phyloP scores from a whole-genome alignment of 2,888 invertebrate genomes.

The Temnothorax unifasciatus region DNA sequence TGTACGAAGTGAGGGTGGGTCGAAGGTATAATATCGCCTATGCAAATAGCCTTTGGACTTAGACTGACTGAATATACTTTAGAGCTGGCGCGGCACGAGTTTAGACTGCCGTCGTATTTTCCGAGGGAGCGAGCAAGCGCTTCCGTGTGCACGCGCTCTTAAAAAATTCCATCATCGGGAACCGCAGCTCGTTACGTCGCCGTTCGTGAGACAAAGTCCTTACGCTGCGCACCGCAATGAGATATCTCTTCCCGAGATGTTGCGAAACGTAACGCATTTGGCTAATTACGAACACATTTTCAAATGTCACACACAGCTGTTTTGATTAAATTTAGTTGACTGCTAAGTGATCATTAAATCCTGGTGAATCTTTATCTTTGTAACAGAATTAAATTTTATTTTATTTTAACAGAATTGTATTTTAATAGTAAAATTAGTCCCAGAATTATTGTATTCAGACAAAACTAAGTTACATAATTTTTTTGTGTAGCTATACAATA shows the following conservation, averaged over 20 bases:
- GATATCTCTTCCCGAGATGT: constrained; percentile 20
- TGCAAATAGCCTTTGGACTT: constrained; percentile 86
- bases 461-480: not conserved
- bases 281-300: constrained; percentile 56
- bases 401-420: too few relatives aligned
- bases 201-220: constrained; percentile 55
- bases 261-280: constrained; percentile 52
- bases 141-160: constrained; percentile 59
- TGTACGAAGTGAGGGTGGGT: constrained; percentile 70
- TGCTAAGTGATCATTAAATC: not conserved
- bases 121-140: constrained; percentile 38
- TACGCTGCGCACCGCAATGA: constrained; percentile 46
- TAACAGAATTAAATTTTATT: not conserved
- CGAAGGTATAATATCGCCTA: constrained; percentile 86
- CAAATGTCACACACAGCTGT: not conserved
- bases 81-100: constrained; percentile 74
- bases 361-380: not conserved
- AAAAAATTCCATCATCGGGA: constrained; percentile 73
- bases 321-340: constrained; percentile 14
- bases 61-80: constrained; percentile 85
- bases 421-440: not conserved
- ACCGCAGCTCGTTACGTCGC: constrained; percentile 66
- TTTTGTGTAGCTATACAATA: not conserved
- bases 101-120: constrained; percentile 73
- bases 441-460: not conserved